A percentile compares a stretch with the other conserved stretches of the same genome.
phyloP scores from a whole-genome alignment of 2,113 vertebrate species.

The Propithecus coquereli region DNA sequence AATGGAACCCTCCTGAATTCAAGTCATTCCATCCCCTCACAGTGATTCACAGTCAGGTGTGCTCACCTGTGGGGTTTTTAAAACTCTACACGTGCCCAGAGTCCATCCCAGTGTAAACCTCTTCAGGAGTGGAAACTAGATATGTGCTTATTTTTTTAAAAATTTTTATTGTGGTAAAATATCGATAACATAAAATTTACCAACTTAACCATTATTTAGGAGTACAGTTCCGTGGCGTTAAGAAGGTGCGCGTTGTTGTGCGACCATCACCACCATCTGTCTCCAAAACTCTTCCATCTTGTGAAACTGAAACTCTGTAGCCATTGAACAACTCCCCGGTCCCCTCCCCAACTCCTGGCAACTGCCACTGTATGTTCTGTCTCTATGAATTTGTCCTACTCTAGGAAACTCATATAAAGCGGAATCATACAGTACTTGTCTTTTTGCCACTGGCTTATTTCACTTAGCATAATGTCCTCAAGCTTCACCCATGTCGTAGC shows the following conservation, averaged over 20 bases:
- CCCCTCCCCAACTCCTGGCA: too few species aligned
- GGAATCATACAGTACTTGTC: not conserved
- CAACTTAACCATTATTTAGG: not conserved
- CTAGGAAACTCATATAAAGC: not conserved
- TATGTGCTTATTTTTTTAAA: not conserved
- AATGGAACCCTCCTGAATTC: not conserved
- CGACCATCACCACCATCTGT: too few species aligned
- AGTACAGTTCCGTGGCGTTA: not conserved
- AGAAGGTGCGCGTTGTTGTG: not conserved
- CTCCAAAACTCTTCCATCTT: not conserved
- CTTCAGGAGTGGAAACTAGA: not conserved
- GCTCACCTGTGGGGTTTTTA: not conserved
- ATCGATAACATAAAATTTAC: not conserved
- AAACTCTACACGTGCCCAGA: too few species aligned
- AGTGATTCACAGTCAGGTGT: not conserved
- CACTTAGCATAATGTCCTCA: not conserved
- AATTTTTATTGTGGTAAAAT: not conserved
- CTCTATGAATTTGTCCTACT: not conserved
- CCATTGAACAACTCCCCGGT: not conserved
- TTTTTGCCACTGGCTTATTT: not conserved
- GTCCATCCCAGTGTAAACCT: not conserved
- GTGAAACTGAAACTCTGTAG: not conserved
- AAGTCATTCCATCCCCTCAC: not conserved
- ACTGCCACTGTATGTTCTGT: not conserved
- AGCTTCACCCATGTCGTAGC: too few species aligned